Base-by-base conservation (phyloP, 2,113 vertebrate species). In the Osmerus mordax region DNA sequence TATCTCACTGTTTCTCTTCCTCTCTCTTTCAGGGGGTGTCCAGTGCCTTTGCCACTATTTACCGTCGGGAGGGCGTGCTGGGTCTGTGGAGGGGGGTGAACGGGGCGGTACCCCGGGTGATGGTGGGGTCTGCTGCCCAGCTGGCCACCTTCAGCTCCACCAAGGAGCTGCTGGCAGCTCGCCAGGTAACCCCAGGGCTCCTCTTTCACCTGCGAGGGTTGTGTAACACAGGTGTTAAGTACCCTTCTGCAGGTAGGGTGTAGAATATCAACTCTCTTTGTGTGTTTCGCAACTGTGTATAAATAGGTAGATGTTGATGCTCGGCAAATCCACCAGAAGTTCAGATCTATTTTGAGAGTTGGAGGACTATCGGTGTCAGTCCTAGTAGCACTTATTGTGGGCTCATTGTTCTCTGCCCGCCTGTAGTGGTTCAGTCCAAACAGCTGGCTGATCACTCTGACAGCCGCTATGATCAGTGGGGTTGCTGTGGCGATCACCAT, bases 11-110 rank as follows among this genome's bases (percentile, higher is more conserved):
- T 56, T 18, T n/a, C 54, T 56, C 47, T 23, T 15, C 59, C 41
- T 62, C 58, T 62, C 58, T 67, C 9, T 74, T 54, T 6, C 89
- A 99, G 97, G 93, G 89, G 0, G 89, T 94, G 76, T 90, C 83
- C 0, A 69, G 87, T 0, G 97, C 96, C 51, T 94, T 98, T 65
- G 79, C 83, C 70, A 93, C 86, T 80, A 97, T 99, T 87, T 98
- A 96, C 85, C 85, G 79, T 83, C 91, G 91, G 84, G 94, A 97
- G 14, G 97, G 97, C 0, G 69, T 97, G 4, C 63, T 68, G 19
- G 97, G 96, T 36, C 91, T 98, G 29, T 98, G 97, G 97, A 91
- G 95, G 67, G 97, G 97, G 0, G 96, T 95, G 73, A 94, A 93
- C 0, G 96, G 95, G 0, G 96, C 96, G 0, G 92, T 98, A 70